Base-by-base conservation (phyloP, 2,797 vertebrate genomes). In the Megaceryle alcyon region DNA sequence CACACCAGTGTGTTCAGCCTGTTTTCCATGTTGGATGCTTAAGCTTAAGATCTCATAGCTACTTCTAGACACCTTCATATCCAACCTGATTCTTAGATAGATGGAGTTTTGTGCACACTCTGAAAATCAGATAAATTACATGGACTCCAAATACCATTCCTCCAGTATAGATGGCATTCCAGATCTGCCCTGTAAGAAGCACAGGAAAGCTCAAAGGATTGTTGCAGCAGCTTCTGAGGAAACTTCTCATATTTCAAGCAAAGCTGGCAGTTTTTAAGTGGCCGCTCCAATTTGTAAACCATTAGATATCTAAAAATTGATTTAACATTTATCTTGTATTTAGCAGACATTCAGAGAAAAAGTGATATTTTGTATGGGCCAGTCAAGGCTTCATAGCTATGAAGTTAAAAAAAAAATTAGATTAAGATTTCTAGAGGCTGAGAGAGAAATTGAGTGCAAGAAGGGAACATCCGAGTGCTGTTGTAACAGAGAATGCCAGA, bases 291-390 rank as follows among this genome's bases (percentile, higher is more conserved):
- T 97, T 93, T 76, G 93, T 80, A 95, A 96, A 41, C 75, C 88
- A 93, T 96, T 95, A 95, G 78, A 95, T 95, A 95, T 54, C 81
- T 87, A 75, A 86, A 88, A 89, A 90, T 93, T 71, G 90, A 94
- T 89, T 96, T 91, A 92, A 57, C 48, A 3, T 93, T 88, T 57
- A 54, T 94, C 85, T 91, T 75, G 13, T 10, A 41, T 78, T 87
- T 88, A 96, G 57, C 91, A 90, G 71, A 56, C 23, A 37, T 54
- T 81, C 57, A 54, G 29, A 69, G 73, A 48, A 66, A 60, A 83
- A 83, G 56, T 86, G 69, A 33, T 43, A 29, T 75, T 93, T 83
- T 87, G n/a, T 51, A 37, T 72, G 56, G 71, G n/a, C 31, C 75
- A 33, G 46, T 61, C 83, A 80, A 54, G 51, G 68, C 35, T 69